Evolutionary conservation across 1,140 invertebrate genomes (phyloP).

Genomic region (Zaprionus vittiger): DNA sequence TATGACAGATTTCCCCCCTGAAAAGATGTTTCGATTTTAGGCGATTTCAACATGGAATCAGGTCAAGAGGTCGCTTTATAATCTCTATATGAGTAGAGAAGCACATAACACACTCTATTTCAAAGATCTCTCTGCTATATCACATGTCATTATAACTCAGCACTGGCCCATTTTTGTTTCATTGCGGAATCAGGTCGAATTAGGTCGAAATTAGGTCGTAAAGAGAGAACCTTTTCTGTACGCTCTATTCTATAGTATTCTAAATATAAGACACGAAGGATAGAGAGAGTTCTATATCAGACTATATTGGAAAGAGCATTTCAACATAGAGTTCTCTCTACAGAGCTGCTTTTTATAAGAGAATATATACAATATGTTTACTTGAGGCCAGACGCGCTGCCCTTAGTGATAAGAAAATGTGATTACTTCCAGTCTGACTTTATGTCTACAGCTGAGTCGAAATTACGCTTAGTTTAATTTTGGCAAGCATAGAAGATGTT

Average conservation of each 20-base stretch:
- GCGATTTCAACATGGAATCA: slow-evolving; percentile 19
- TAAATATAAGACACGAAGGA: background rate
- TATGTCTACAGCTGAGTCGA: background rate
- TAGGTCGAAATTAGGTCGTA: too few relatives aligned
- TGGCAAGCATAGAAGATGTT: slow-evolving; percentile 44
- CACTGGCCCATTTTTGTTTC: background rate
- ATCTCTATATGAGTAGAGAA: background rate
- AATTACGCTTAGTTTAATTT: slow-evolving; percentile 45
- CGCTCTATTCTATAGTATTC: too few relatives aligned
- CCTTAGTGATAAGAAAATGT: background rate
- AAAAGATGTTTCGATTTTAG: background rate
- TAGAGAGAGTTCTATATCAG: background rate
- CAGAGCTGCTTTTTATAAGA: background rate
- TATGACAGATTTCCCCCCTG: slow-evolving; percentile 36
- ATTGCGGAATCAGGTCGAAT: background rate
- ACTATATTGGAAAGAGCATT: too few relatives aligned
- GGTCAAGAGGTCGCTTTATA: slow-evolving; percentile 24
- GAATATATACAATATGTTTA: background rate
- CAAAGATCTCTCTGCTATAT: too few relatives aligned
- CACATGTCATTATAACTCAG: background rate
- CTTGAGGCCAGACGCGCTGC: background rate
- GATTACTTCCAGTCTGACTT: background rate
- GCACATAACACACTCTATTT: background rate
- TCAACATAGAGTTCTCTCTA: too few relatives aligned
- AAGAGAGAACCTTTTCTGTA: too few relatives aligned